Base-by-base conservation (phyloP, 1,140 invertebrate genomes). In the Tetramorium parvispinum region DNA sequence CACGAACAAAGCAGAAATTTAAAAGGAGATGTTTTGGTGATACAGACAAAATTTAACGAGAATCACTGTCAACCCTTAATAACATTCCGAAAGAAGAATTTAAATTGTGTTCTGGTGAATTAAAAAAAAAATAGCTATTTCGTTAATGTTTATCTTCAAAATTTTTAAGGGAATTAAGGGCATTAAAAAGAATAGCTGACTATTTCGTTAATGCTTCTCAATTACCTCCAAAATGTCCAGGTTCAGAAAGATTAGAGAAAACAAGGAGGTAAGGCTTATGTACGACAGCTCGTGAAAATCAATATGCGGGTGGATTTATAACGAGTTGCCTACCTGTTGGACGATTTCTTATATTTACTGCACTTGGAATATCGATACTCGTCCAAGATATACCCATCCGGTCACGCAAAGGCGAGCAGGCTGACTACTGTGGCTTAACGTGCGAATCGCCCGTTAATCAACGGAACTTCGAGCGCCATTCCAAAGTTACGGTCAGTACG, bases 311-410 rank as follows among this genome's bases (percentile, higher is more conserved):
- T 49, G 43, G 49, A 63, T 68, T 79, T 85, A 78, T 85, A 76
- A 77, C 32, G 24, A 43, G 49, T 27, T 71, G 46, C 78, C 85
- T 86, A 86, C 78, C 85, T 86, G 85, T 86, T 86, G 85, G 85
- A 86, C 46, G n/a, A 83, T 86, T 83, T 71, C 51, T 70, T 66
- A 85, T 46, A 78, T 78, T 61, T 55, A 40, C n/a, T 4, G 13
- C 5, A 55, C 18, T 78, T 66, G 63, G 49, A 21, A 53, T 85
- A 85, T 65, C 46, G 37, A 66, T 18, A 85, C 55, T 65, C 27
- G 6, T 65, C 82, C 37, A 21, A 46, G 18, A 4, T 65, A 65
- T 46, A 65, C 18, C 43, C 40, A 51, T 32, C 55, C 63, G 3
- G 37, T 85, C 82, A 78, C 82, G 82, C 82, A 49, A 85, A 27